Base-by-base conservation (phyloP, 2,113 vertebrate species). In the Tragulus kanchil region DNA sequence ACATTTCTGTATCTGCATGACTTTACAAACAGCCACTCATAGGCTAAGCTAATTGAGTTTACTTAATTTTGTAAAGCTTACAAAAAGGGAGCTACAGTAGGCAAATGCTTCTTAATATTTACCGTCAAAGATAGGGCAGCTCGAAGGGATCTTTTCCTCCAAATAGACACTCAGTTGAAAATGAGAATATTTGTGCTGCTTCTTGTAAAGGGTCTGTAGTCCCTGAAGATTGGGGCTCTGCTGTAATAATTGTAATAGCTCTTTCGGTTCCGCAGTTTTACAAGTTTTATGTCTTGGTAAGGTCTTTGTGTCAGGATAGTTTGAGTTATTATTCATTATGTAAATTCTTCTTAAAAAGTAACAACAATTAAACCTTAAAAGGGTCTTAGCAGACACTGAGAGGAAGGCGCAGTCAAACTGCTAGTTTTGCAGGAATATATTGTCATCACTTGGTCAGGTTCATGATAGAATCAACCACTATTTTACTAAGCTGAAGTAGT, bases 371-470 rank as follows among this genome's bases (percentile, higher is more conserved):
- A 36, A 36, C 36, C 36, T 36, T 36, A 36, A 36, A 36, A 36
- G 45, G n/a, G 36, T 14, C 31, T 94, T 45, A 90, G 9, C 5
- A 88, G 71, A 89, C 17, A 79, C 9, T 5, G 67, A 88, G 19
- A 89, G 23, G 65, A 91, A 56, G 45, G 77, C 65, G 31, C 6
- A 64, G 14, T 11, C 50, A 25, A 50, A 71, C 26, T 36, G 19
- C 62, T 94, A 14, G 26, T 95, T 91, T 75, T 94, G 21, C 3
- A 92, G 69, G 75, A 85, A 75, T 54, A 1, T 14, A 26, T 15
- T 93, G 96, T 83, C 11, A 25, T 15, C 15, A 96, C 28, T 28
- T 81, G 16, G 50, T 86, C 52, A 84, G 42, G 42, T 84, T 90
- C 5, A 2, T 84, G 62, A 93, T n/a, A 48, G 17, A 92, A 67